Evolutionary conservation across 1,140 invertebrate species (phyloP).

Genomic region (Elysia chlorotica): DNA sequence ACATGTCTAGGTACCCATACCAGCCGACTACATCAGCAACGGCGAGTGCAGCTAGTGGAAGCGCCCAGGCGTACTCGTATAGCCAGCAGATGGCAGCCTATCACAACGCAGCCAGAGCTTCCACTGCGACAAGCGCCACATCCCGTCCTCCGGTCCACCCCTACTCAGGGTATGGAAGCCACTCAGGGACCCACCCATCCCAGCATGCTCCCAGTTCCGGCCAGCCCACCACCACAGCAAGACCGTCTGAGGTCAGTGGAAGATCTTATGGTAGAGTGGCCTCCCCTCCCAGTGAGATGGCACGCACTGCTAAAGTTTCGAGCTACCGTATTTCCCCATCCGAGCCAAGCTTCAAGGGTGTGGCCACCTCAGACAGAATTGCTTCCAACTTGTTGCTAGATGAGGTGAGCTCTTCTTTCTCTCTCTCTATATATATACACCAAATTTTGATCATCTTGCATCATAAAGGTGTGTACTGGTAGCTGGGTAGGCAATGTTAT

Average conservation of each 20-base stretch:
- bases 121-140: background rate
- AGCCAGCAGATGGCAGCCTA: background rate
- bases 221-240: background rate
- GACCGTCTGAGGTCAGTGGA: no score
- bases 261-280: no score
- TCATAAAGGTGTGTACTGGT: no score
- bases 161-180: background rate
- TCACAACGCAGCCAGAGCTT: background rate
- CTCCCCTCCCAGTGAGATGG: no score
- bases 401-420: constrained; percentile 12
- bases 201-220: background rate
- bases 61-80: background rate
- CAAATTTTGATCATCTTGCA: no score
- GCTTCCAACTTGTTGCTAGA: constrained; percentile 14
- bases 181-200: background rate
- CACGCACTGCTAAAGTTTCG: background rate
- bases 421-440: background rate
- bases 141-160: background rate
- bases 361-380: constrained; percentile 13
- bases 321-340: constrained; percentile 13
- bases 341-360: background rate
- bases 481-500: no score
- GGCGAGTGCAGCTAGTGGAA: background rate
- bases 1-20: no score
- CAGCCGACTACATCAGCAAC: no score